A percentile compares a stretch with the other conserved stretches of the same genome.
Conservation (phyloP, 1,140 invertebrate genomes). For the Cydia pomonella region DNA sequence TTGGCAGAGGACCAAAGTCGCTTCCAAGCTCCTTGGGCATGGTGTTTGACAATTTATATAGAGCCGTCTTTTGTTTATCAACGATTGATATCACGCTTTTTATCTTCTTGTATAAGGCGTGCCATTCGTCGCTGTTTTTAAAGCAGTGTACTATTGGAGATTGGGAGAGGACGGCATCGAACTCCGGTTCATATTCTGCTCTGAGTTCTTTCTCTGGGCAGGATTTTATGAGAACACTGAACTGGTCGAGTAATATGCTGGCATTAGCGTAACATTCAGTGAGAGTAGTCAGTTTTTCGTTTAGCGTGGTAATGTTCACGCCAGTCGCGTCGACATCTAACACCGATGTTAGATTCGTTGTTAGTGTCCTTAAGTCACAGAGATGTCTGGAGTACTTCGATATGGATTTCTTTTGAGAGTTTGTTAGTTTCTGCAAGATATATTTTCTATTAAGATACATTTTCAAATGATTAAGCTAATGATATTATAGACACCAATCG, state of each 20-base stretch:
- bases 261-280: constrained; percentile 77
- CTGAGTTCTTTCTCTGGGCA: constrained; percentile 79
- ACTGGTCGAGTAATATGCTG: constrained; percentile 81
- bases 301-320: constrained; percentile 56
- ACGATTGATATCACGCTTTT: constrained; percentile 66
- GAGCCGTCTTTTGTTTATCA: constrained; percentile 69
- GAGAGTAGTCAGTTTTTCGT: constrained; percentile 59
- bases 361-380: constrained; percentile 71
- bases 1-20: constrained; percentile 43
- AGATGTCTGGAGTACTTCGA: constrained; percentile 75
- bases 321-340: constrained; percentile 63
- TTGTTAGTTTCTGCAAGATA: constrained; percentile 73
- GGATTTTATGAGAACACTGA: constrained; percentile 82
- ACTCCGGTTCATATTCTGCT: constrained; percentile 54
- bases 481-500: too few relatives aligned
- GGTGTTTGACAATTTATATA: constrained; percentile 64
- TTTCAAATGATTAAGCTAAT: too few relatives aligned
- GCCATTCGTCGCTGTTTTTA: constrained; percentile 80
- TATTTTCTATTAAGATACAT: not conserved
- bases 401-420: constrained; percentile 79
- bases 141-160: constrained; percentile 77
- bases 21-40: constrained; percentile 56
- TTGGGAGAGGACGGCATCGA: constrained; percentile 65
- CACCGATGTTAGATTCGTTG: constrained; percentile 67
- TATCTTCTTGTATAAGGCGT: constrained; percentile 67